Evolutionary conservation across 2,113 vertebrate genomes (phyloP), one percentile per base, ranked within the genome.

Genomic region (Colossoma macropomum): DNA sequence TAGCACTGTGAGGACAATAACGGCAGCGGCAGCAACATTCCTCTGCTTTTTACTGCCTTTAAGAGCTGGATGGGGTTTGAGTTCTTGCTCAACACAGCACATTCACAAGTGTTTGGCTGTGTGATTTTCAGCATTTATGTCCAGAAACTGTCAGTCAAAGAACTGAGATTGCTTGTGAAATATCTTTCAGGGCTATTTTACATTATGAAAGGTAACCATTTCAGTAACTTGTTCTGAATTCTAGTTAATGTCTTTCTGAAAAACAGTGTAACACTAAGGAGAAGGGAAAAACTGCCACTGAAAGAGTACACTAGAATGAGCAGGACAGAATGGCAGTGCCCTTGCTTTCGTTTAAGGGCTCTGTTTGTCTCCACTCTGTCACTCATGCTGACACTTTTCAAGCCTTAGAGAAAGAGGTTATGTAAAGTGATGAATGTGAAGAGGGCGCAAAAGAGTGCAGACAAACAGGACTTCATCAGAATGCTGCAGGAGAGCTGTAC

Each of bases 1-100:
- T 73, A 80, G 48, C 30, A 56, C 69, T 70, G 75, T 28, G 65
- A 78, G 73, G 52, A 83, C 84, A 78, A 85, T 82, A 85, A 59
- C 56, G 52, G 86, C 82, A 75, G 71, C 17, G 45, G 74, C 77
- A 50, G 83, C 50, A 25, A 62, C 74, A 81, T 52, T 85, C 77
- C 60, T 71, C 28, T 10, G 45, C 17, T 63, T 65, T 74, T 66
- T 28, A 82, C 63, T 38, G 71, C 69, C 56, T 60, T 78, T 45
- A 81, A 78, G 54, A 41, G 10, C 76, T 28, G 52, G 38, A 80
- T 73, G 79, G 28, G 41, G 41, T 75, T 54, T 60, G 21, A n/a
- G 41, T 56, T 56, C 50, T 74, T 76, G 21, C 48, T 81, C 30
- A 63, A 54, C 17, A 28, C 32, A 69, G 63, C 50, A 77, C 25